Evolutionary conservation across 2,797 vertebrate species (phyloP), one percentile per base, ranked within the genome.

Genomic region (Adelosebastes latens): DNA sequence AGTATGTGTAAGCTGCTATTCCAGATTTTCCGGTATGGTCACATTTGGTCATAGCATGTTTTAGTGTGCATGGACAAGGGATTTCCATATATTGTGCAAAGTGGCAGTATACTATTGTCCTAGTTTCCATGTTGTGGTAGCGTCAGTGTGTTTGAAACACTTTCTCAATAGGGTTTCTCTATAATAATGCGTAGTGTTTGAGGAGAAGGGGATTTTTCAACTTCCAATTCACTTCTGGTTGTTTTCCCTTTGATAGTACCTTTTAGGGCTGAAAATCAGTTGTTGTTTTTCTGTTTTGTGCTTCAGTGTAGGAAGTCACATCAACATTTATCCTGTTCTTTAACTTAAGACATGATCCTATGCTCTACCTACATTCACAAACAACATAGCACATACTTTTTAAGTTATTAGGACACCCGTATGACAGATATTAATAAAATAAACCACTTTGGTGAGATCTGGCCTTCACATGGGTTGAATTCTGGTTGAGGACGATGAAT

Each of bases 11-110:
- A 53, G n/a, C 25, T 42, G 64, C 16, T 78, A 29, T 29, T 72
- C 8, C 22, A 74, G 29, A 29, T 58, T 39, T 12, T 70, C 39
- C 63, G 52, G 29, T 83, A 42, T 66, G 83, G 74, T 76, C 53
- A 73, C 70, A 73, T 76, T 76, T 77, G 60, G 60, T 76, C 18
- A 1, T 27, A 56, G 31, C 14, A 31, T 22, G 25, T 52, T 49
- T 5, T 24, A 31, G 4, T 83, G 24, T 70, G 3, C 14, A 24
- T 56, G 8, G 27, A 34, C 10, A 18, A 24, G 22, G n/a, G 20
- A 8, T 68, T 46, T 59, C 10, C 5, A 22, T n/a, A 42, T 46
- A n/a, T 42, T 62, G n/a, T 24, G 3, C 20, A 55, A 55, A 24
- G 22, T 46, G 29, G 25, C 16, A 65, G 39, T 34, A 46, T 32